These are phyloP conservation scores for Tigriopus californicus DNA, from an alignment of 2,888 invertebrate genomes.

Conservation along the genomic window DNA sequence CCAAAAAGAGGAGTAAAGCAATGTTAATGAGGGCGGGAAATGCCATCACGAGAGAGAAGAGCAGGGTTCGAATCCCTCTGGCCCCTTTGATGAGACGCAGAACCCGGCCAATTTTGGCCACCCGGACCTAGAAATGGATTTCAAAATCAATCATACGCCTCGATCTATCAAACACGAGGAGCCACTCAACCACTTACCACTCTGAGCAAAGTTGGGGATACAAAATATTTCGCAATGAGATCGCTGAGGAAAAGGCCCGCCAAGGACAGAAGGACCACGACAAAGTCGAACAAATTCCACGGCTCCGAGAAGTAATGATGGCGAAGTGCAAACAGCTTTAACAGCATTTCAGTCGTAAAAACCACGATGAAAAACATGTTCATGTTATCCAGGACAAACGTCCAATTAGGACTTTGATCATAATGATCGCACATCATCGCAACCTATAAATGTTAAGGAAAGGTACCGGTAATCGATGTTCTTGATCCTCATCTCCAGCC, in stretches of 20 bases:
- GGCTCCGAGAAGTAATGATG: slow-evolving; percentile 98
- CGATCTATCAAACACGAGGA: no score
- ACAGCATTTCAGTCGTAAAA: slow-evolving; percentile 91
- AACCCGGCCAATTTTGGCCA: slow-evolving; percentile 93
- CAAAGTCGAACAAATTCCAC: slow-evolving; percentile 98
- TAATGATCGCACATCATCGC: slow-evolving; percentile 95
- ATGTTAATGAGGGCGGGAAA: slow-evolving; percentile 97
- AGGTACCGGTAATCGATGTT: background rate
- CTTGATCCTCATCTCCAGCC: slow-evolving; percentile 63
- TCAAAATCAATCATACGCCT: no score
- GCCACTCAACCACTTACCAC: slow-evolving; percentile 39
- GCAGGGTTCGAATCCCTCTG: slow-evolving; percentile 86
- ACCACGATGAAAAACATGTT: slow-evolving; percentile 96
- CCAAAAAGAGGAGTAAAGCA: slow-evolving; percentile 86
- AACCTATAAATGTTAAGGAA: background rate
- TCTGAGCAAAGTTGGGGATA: slow-evolving; percentile 89
- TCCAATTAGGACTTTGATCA: slow-evolving; percentile 20
- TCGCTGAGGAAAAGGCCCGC: slow-evolving; percentile 87
- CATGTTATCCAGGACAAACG: slow-evolving; percentile 58
- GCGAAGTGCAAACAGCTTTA: slow-evolving; percentile 92
- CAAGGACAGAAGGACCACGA: slow-evolving; percentile 32
- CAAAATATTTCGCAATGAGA: slow-evolving; percentile 89
- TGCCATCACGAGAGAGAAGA: slow-evolving; percentile 96
- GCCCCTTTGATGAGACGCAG: slow-evolving; percentile 94
- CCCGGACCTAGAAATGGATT: slow-evolving; percentile 44